phyloP scores from a whole-genome alignment of 2,113 vertebrate species.

The Pogona vitticeps region DNA sequence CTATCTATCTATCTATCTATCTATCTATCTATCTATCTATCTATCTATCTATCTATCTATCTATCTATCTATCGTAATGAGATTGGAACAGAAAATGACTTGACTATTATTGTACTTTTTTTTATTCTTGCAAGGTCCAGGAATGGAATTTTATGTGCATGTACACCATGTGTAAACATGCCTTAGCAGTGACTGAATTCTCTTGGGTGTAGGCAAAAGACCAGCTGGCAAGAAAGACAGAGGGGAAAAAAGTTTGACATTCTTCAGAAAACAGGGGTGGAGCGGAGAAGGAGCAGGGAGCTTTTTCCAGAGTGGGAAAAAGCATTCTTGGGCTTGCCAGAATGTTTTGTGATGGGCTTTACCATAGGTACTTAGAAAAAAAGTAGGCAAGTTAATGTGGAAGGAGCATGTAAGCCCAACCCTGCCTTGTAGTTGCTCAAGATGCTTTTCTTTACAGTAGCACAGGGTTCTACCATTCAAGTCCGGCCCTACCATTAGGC shows the following conservation, averaged over 20 bases:
- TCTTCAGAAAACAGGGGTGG: neutral
- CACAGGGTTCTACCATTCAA: neutral
- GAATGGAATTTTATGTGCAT: neutral
- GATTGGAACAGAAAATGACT: neutral
- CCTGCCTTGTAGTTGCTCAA: neutral
- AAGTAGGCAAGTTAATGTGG: neutral
- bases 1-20: too few species aligned
- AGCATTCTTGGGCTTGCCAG: neutral
- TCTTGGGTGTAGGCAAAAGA: conserved; percentile 43
- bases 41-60: too few species aligned
- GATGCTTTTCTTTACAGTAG: neutral
- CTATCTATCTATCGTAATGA: too few species aligned
- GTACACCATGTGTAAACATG: conserved; percentile 32
- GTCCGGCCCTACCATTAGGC: too few species aligned
- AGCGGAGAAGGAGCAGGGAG: neutral
- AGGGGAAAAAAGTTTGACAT: conserved; percentile 31
- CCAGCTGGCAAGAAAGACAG: conserved; percentile 38
- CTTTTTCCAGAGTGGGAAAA: conserved; percentile 29
- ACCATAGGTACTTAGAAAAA: conserved; percentile 35
- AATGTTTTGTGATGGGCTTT: neutral
- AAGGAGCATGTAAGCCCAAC: neutral
- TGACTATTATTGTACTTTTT: neutral
- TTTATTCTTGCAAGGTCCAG: neutral
- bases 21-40: too few species aligned
- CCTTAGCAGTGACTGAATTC: conserved; percentile 54